Conservation (phyloP, 2,888 invertebrate genomes). For the Drosophila pseudotalamancana region DNA sequence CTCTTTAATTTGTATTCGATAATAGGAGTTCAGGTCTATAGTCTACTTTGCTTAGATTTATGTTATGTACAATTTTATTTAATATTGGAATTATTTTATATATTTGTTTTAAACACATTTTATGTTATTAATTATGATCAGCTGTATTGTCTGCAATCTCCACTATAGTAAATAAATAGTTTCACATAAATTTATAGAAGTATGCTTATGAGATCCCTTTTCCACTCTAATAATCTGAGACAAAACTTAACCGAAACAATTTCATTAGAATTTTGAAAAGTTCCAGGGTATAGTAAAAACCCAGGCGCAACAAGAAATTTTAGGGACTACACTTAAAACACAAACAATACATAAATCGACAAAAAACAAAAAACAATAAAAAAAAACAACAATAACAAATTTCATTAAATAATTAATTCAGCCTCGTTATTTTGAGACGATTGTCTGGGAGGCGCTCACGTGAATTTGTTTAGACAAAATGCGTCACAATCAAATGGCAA, state of each 20-base stretch:
- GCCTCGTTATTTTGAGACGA: conserved; percentile 49
- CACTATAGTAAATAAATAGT: too few species aligned
- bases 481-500: conserved; percentile 59
- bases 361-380: neutral
- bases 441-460: conserved; percentile 58
- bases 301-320: conserved; percentile 5
- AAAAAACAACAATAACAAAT: conserved; percentile 33
- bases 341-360: neutral
- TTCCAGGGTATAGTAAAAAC: neutral
- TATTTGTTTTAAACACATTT: too few species aligned
- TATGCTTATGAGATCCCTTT: too few species aligned
- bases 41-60: too few species aligned
- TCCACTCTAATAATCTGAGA: too few species aligned
- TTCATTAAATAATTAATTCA: conserved; percentile 58
- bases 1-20: neutral
- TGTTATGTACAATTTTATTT: too few species aligned
- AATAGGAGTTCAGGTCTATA: too few species aligned
- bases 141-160: too few species aligned
- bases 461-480: conserved; percentile 75
- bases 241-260: neutral
- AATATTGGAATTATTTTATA: too few species aligned
- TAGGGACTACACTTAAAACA: neutral
- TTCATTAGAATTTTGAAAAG: too few species aligned
- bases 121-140: too few species aligned
- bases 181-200: too few species aligned